These are phyloP conservation scores for Casuarius casuarius DNA, from an alignment of 2,113 vertebrate species.

Conservation along the genomic window DNA sequence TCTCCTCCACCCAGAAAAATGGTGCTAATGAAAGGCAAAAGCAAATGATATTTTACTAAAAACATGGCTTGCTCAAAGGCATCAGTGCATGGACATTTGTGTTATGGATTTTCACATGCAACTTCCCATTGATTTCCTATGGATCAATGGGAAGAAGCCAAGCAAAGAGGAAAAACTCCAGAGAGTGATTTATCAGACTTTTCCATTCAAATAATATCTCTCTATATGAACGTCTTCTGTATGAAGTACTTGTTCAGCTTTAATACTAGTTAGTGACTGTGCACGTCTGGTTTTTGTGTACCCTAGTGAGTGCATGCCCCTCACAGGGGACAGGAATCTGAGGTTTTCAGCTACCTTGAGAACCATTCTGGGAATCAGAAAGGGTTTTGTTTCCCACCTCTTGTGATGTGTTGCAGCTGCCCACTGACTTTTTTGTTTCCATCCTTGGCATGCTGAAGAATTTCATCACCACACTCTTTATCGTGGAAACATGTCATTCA, in stretches of 20 bases:
- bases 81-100: constrained; percentile 16
- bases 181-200: constrained; percentile 50
- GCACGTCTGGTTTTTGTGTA: not conserved
- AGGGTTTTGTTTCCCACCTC: constrained; percentile 51
- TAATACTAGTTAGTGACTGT: not conserved
- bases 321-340: not conserved
- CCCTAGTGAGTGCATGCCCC: not conserved
- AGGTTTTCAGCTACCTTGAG: not conserved
- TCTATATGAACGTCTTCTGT: not conserved
- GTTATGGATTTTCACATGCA: constrained; percentile 42
- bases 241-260: not conserved
- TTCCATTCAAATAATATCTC: constrained; percentile 8
- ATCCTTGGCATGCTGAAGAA: constrained; percentile 43
- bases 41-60: not conserved
- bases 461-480: constrained; percentile 69
- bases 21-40: not conserved
- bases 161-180: constrained; percentile 32
- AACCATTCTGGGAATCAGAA: not conserved
- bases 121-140: constrained; percentile 17
- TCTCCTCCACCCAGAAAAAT: not conserved
- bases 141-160: constrained; percentile 43
- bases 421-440: constrained; percentile 69
- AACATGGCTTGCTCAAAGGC: not conserved
- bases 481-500: constrained; percentile 69
- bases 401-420: constrained; percentile 66